These are phyloP conservation scores for Neodontobutis hainanensis DNA, from an alignment of 2,113 vertebrate genomes.

Conservation along the genomic window DNA sequence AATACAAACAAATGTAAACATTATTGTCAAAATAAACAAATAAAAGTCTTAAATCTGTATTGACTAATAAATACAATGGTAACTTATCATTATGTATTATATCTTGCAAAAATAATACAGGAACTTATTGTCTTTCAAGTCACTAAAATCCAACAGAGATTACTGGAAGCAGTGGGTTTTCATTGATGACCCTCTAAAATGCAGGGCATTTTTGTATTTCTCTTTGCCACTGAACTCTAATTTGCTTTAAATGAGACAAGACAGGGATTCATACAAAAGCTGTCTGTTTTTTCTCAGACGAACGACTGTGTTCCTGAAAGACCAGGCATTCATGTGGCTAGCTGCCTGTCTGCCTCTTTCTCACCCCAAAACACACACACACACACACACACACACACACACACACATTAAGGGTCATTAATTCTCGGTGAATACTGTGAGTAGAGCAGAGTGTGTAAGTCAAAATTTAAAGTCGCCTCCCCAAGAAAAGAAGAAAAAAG, in stretches of 20 bases:
- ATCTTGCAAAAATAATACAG: slow-evolving; percentile 11
- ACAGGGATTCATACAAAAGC: slow-evolving; percentile 93
- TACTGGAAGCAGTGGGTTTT: slow-evolving; percentile 83
- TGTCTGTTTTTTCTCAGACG: slow-evolving; percentile 87
- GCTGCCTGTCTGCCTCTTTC: slow-evolving; percentile 70
- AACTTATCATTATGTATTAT: too few species aligned
- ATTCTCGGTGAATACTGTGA: slow-evolving; percentile 86
- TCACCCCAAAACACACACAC: slow-evolving; percentile 20
- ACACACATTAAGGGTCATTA: slow-evolving; percentile 87
- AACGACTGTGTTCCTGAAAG: slow-evolving; percentile 85
- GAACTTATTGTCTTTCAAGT: slow-evolving; percentile 72
- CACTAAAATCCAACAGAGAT: slow-evolving; percentile 67
- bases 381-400: slow-evolving; percentile 37
- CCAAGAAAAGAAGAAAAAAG: slow-evolving; percentile 35
- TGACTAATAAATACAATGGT: too few species aligned
- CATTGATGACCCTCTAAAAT: slow-evolving; percentile 81
- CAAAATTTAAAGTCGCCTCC: slow-evolving; percentile 78
- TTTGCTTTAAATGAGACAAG: slow-evolving; percentile 96
- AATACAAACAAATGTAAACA: too few species aligned
- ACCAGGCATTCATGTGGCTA: slow-evolving; percentile 85
- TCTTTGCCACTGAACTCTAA: slow-evolving; percentile 87
- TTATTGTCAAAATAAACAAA: too few species aligned
- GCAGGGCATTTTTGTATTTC: slow-evolving; percentile 82
- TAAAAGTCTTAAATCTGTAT: too few species aligned
- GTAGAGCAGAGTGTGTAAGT: slow-evolving; percentile 89